A percentile compares a stretch with the other conserved stretches of the same genome.
Conservation (phyloP, 2,113 vertebrate genomes). For the Promerops cafer region DNA sequence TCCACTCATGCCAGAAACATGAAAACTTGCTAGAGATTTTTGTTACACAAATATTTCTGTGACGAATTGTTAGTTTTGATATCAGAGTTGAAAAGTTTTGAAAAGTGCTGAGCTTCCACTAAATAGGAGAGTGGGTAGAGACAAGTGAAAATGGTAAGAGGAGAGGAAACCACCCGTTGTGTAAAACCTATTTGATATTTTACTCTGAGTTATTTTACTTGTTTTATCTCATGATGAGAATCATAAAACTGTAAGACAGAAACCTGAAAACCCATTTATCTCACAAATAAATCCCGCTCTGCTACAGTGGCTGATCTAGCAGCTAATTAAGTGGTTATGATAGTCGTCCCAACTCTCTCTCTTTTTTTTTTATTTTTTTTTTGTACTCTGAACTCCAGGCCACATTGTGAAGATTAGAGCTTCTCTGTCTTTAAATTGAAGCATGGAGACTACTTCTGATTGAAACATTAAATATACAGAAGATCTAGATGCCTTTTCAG, state of each 20-base stretch:
- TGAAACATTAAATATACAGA: conserved; percentile 18
- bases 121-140: neutral
- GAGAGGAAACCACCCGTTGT: neutral
- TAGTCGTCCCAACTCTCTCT: neutral
- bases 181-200: conserved; percentile 13
- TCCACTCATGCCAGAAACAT: neutral
- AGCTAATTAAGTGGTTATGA: conserved; percentile 56
- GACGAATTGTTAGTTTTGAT: neutral
- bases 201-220: conserved; percentile 41
- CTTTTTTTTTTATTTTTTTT: neutral
- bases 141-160: neutral
- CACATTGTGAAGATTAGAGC: neutral
- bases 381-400: neutral
- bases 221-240: conserved; percentile 47
- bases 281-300: conserved; percentile 27
- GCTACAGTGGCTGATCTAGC: conserved; percentile 41
- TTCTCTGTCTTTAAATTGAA: neutral
- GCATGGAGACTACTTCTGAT: neutral
- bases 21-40: neutral
- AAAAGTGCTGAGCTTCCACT: neutral
- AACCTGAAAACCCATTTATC: conserved; percentile 40
- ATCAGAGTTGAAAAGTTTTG: neutral
- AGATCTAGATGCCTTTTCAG: neutral
- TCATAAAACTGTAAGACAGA: conserved; percentile 17
- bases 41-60: neutral